Conservation (phyloP, 1,140 invertebrate species). For the Brachionus rubens region DNA sequence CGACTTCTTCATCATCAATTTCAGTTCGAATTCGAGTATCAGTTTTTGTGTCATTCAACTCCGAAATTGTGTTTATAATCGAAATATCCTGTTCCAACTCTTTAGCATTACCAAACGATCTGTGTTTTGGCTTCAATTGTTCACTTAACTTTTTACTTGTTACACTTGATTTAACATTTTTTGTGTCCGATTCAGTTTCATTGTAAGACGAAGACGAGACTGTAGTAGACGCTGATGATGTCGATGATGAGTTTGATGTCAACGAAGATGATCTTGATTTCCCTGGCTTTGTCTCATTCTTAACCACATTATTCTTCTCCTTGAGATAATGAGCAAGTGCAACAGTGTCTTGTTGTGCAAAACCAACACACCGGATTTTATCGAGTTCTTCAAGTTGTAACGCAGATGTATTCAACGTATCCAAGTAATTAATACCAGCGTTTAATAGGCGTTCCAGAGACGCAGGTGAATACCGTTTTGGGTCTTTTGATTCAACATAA, state of each 20-base stretch:
- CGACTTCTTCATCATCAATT: slow-evolving; percentile 52
- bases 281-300: not conserved
- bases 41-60: slow-evolving; percentile 23
- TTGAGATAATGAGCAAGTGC: slow-evolving; percentile 59
- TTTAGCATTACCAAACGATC: not conserved
- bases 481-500: not conserved
- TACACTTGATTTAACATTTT: not conserved
- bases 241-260: slow-evolving; percentile 49
- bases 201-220: slow-evolving; percentile 19
- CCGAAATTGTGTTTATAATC: slow-evolving; percentile 14
- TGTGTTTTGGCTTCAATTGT: not conserved
- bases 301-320: slow-evolving; percentile 48
- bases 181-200: not conserved
- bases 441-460: slow-evolving; percentile 54
- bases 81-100: slow-evolving; percentile 1
- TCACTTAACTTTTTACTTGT: not conserved
- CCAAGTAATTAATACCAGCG: slow-evolving; percentile 56
- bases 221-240: slow-evolving; percentile 50
- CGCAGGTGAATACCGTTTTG: slow-evolving; percentile 52
- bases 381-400: slow-evolving; percentile 56
- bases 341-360: slow-evolving; percentile 60
- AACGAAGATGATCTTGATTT: slow-evolving; percentile 41
- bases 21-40: not conserved
- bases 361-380: slow-evolving; percentile 53
- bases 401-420: slow-evolving; percentile 57